phyloP scores from a whole-genome alignment of 2,113 vertebrate species.

The Pituophis catenifer region DNA sequence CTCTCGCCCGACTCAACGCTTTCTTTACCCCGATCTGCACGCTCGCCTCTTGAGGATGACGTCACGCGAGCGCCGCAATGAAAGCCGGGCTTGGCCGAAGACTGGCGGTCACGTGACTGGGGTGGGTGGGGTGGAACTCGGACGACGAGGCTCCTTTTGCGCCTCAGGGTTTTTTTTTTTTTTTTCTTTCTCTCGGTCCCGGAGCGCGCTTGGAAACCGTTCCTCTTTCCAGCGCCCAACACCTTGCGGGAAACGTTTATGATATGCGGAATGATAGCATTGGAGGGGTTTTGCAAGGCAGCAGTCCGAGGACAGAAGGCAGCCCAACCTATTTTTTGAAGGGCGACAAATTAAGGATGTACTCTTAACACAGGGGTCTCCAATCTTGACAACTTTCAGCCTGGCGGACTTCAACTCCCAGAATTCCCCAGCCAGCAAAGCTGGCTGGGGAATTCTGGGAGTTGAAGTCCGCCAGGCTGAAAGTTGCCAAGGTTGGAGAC shows the following conservation, averaged over 20 bases:
- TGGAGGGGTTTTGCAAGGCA: neutral
- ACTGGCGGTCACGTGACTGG: neutral
- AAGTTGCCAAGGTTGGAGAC: no score
- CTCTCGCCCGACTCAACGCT: accelerated
- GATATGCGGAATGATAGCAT: neutral
- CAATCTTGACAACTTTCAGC: no score
- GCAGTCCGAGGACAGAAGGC: neutral
- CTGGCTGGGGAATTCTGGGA: no score
- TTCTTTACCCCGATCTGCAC: neutral
- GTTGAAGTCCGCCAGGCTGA: no score
- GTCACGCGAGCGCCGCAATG: neutral
- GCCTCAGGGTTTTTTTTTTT: no score
- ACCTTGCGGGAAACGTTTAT: neutral
- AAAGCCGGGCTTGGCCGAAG: neutral
- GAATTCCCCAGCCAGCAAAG: no score
- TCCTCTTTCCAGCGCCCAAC: neutral
- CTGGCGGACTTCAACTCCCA: no score
- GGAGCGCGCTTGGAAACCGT: neutral
- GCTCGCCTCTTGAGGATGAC: neutral
- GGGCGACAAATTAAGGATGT: neutral
- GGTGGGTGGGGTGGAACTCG: neutral
- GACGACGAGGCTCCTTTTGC: neutral
- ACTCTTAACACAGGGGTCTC: no score
- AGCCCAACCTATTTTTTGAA: neutral
- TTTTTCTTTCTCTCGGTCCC: neutral